A percentile compares a stretch with the other conserved stretches of the same genome.
Conservation (phyloP, 2,888 invertebrate genomes). For the Stenodema calcarata region DNA sequence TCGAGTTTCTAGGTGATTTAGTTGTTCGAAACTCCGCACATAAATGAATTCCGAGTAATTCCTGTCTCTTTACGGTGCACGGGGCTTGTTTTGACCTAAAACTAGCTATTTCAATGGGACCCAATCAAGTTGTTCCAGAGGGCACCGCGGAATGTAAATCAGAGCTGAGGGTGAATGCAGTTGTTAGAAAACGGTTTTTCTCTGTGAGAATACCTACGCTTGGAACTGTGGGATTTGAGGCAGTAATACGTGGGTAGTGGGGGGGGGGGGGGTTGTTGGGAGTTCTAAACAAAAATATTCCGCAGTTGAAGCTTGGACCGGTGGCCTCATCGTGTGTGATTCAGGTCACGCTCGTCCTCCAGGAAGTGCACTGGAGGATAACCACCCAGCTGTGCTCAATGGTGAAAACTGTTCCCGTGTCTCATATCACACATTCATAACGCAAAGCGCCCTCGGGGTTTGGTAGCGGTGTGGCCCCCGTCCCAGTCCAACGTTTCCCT, state of each 20-base stretch:
- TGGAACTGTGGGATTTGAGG: neutral
- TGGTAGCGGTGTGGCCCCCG: neutral
- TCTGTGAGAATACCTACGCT: neutral
- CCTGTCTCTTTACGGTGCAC: neutral
- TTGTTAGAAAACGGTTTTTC: slow-evolving; percentile 26
- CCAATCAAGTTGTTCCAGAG: slow-evolving; percentile 18
- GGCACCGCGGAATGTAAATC: slow-evolving; percentile 1
- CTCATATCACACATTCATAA: slow-evolving; percentile 37
- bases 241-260: too few species aligned
- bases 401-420: slow-evolving; percentile 29
- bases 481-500: neutral
- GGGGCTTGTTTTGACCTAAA: slow-evolving; percentile 12
- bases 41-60: slow-evolving; percentile 26
- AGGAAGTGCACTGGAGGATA: slow-evolving; percentile 30
- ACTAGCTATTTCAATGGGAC: slow-evolving; percentile 19
- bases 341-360: slow-evolving; percentile 29
- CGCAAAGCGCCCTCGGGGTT: neutral
- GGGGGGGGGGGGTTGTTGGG: neutral
- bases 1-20: neutral
- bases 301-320: neutral
- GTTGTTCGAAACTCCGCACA: slow-evolving; percentile 9
- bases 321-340: neutral
- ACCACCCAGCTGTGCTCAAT: slow-evolving; percentile 12
- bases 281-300: slow-evolving; percentile 11
- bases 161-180: slow-evolving; percentile 13